phyloP scores from a whole-genome alignment of 2,113 vertebrate species.

The Dendropsophus ebraccatus region DNA sequence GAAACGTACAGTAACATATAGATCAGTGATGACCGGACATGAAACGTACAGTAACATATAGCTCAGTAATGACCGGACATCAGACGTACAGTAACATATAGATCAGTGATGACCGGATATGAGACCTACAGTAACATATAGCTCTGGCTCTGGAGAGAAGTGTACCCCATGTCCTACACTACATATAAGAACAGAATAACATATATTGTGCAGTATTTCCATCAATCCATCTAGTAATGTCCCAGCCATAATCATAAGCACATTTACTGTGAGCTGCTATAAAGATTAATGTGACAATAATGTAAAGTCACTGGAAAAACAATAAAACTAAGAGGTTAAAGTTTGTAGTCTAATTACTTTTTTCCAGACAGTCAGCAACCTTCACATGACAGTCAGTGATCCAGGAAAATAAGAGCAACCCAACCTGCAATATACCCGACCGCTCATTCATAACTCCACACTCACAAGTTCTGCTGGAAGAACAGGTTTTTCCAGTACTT shows the following conservation, averaged over 20 bases:
- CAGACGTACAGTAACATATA: no score
- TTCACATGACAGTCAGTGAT: slow-evolving; percentile 13
- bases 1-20: no score
- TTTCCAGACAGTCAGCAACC: slow-evolving; percentile 45
- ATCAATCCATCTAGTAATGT: not conserved
- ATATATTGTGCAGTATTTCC: no score
- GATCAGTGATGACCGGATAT: no score
- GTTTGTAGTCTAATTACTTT: slow-evolving; percentile 39
- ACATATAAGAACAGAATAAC: no score
- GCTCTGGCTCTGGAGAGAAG: no score
- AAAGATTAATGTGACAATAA: slow-evolving; percentile 24
- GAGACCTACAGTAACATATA: no score
- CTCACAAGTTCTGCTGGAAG: not conserved
- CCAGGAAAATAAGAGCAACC: slow-evolving; percentile 20
- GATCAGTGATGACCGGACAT: no score
- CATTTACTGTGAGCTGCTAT: not conserved
- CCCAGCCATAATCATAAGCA: not conserved
- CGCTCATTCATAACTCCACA: slow-evolving; percentile 29
- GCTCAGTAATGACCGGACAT: no score
- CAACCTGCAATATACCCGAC: slow-evolving; percentile 2
- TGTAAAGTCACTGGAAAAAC: slow-evolving; percentile 24
- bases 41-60: no score
- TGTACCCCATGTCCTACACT: not conserved
- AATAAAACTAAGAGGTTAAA: slow-evolving; percentile 28
- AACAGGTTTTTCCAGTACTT: slow-evolving; percentile 7